These are phyloP conservation scores for Tragelaphus buxtoni DNA, from an alignment of 2,113 vertebrate genomes.

Conservation along the genomic window DNA sequence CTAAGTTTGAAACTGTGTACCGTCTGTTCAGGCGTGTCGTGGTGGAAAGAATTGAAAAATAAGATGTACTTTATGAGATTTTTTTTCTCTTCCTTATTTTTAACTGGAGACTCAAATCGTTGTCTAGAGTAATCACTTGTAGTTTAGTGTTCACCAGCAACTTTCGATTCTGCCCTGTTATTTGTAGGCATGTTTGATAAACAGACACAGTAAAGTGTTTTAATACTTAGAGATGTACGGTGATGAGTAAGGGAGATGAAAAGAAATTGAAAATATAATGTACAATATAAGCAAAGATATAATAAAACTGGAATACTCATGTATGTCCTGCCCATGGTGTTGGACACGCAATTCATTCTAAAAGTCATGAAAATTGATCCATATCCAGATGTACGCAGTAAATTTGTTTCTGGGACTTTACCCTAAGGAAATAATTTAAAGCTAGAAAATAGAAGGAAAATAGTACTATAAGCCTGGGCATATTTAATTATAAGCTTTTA, in stretches of 20 bases:
- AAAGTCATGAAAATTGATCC: neutral
- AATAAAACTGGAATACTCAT: neutral
- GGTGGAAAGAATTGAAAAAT: conserved; percentile 9
- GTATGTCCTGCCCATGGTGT: neutral
- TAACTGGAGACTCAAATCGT: neutral
- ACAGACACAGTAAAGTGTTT: neutral
- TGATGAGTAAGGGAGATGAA: neutral
- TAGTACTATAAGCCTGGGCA: neutral
- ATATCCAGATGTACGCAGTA: neutral
- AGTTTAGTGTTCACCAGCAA: neutral
- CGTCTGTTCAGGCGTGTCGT: neutral
- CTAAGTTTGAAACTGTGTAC: neutral
- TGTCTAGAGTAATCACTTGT: neutral
- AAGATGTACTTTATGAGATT: neutral
- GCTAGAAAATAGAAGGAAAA: neutral
- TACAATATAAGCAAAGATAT: neutral
- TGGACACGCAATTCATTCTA: neutral
- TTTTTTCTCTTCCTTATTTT: neutral
- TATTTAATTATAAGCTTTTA: neutral
- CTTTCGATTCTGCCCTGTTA: neutral
- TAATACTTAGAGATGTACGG: neutral
- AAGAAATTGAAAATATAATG: neutral
- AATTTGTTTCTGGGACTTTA: neutral
- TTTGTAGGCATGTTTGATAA: neutral
- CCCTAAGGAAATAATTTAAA: neutral